These are phyloP conservation scores for Zoanthus solanderi DNA, from an alignment of 92 coral and sea anemone species.

Conservation along the genomic window DNA sequence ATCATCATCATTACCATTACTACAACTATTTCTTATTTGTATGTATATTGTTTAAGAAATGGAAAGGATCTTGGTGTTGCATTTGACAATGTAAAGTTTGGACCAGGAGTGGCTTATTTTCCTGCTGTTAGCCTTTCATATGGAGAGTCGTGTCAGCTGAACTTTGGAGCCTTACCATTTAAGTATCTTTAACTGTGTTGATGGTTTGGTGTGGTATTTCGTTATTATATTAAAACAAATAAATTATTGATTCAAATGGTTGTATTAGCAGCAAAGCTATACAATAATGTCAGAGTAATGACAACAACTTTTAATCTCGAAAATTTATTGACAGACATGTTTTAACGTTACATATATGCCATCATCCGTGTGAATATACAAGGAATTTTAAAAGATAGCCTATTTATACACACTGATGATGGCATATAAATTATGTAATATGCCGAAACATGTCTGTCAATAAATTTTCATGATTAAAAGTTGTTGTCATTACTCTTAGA, in stretches of 20 bases:
- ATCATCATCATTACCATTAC: neutral
- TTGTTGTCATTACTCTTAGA: too few species aligned
- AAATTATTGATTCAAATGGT: neutral
- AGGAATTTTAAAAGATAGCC: too few species aligned
- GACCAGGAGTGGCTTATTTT: constrained; percentile 93
- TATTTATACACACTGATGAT: too few species aligned
- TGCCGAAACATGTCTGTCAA: too few species aligned
- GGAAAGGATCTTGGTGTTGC: constrained; percentile 94
- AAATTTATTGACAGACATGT: too few species aligned
- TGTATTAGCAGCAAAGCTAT: neutral
- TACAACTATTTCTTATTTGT: neutral
- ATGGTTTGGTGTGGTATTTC: neutral
- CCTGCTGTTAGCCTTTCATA: constrained; percentile 98
- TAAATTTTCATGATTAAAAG: too few species aligned
- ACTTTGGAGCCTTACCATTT: constrained; percentile 94
- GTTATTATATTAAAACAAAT: too few species aligned
- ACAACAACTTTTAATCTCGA: neutral
- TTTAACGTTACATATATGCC: too few species aligned
- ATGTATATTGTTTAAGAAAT: constrained; percentile 65
- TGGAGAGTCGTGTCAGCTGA: constrained; percentile 97
- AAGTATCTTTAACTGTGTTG: constrained; percentile 78
- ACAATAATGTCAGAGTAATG: neutral
- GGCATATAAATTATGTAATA: too few species aligned
- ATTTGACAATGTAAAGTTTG: constrained; percentile 89
- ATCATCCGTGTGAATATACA: too few species aligned